Evolutionary conservation across 2,888 invertebrate species (phyloP).

Genomic region (Seladonia tumulorum): DNA sequence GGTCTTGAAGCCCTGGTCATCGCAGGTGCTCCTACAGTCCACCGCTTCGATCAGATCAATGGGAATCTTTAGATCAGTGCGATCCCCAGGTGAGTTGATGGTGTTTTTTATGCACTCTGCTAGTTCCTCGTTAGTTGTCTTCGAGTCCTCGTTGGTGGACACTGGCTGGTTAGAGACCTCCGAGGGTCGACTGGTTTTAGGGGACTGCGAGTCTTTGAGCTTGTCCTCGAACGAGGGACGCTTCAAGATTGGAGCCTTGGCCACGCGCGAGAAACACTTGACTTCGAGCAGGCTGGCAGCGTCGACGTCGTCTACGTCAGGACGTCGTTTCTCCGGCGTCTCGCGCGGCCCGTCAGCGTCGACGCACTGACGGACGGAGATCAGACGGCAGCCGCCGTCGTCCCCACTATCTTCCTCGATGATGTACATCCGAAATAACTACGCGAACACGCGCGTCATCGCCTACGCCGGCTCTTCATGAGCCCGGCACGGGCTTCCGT

Average conservation of each 20-base stretch:
- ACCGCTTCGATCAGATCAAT: conserved; percentile 40
- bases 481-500: neutral
- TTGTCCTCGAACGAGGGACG: conserved; percentile 35
- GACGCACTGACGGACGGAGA: conserved; percentile 78
- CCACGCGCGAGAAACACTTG: conserved; percentile 48
- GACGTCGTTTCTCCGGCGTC: conserved; percentile 46
- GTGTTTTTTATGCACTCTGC: neutral
- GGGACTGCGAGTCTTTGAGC: neutral
- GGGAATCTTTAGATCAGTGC: conserved; percentile 20
- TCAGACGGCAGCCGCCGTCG: conserved; percentile 81
- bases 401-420: conserved; percentile 78
- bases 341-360: conserved; percentile 67
- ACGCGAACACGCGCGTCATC: conserved; percentile 64
- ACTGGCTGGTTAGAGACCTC: neutral
- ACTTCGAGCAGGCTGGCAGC: conserved; percentile 49
- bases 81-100: neutral
- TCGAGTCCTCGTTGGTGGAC: neutral
- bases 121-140: neutral
- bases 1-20: conserved; percentile 57
- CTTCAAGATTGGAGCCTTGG: conserved; percentile 39
- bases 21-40: conserved; percentile 17
- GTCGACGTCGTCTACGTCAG: conserved; percentile 46
- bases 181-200: neutral
- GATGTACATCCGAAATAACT: conserved; percentile 81
- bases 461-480: conserved; percentile 44